Percentiles rank a stretch among this genome's conserved stretches.
phyloP scores from a whole-genome alignment of 2,888 invertebrate genomes.

The Hyposoter dolosus region DNA sequence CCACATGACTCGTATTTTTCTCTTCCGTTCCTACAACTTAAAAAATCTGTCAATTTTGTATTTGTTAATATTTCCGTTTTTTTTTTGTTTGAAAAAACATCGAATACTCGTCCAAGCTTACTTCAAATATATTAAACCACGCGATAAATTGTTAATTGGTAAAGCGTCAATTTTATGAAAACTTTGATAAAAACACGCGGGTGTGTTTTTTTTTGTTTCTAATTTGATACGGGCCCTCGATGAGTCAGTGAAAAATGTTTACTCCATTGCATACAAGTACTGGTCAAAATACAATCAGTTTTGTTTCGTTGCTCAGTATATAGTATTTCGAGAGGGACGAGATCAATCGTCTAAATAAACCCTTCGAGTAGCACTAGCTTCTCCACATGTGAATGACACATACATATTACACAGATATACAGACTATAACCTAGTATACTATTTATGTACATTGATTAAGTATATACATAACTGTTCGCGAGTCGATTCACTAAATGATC shows the following conservation, averaged over 20 bases:
- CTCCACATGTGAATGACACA: neutral
- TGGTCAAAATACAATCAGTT: slow-evolving; percentile 25
- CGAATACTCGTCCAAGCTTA: neutral
- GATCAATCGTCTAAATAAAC: slow-evolving; percentile 52
- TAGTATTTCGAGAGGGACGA: slow-evolving; percentile 35
- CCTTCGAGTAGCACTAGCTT: slow-evolving; percentile 48
- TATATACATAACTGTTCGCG: slow-evolving; percentile 72
- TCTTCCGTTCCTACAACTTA: neutral
- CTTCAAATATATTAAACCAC: neutral
- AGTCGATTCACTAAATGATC: slow-evolving; percentile 82
- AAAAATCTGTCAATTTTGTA: neutral
- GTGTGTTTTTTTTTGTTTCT: neutral
- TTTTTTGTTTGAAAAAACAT: neutral
- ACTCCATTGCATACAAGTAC: neutral
- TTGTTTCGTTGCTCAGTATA: neutral
- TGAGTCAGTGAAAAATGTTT: neutral
- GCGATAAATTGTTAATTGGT: neutral
- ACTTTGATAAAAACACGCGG: neutral
- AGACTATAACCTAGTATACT: neutral
- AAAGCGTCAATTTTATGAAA: neutral
- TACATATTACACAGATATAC: neutral
- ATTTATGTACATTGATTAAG: slow-evolving; percentile 35
- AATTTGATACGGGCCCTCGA: too few relatives aligned
- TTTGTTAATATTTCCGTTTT: neutral
- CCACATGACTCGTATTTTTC: neutral